A percentile compares a stretch with the other conserved stretches of the same genome.
phyloP scores from a whole-genome alignment of 2,888 invertebrate species.

The Caenorhabditis parvicauda region DNA sequence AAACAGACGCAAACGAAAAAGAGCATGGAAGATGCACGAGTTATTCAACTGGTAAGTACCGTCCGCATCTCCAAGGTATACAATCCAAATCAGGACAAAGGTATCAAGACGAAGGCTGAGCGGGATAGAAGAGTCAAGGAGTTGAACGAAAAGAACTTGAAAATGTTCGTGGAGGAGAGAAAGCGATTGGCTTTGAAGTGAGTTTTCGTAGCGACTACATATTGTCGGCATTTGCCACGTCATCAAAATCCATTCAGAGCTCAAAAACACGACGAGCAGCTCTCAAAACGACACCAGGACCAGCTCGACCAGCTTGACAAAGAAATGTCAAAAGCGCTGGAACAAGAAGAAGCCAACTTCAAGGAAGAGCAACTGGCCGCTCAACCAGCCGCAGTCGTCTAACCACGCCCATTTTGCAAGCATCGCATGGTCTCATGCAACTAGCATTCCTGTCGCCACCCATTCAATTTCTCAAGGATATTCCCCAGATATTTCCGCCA shows the following conservation, averaged over 20 bases:
- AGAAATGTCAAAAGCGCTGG: conserved; percentile 49
- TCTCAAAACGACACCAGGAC: conserved; percentile 53
- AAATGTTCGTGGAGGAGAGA: conserved; percentile 62
- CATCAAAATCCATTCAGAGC: conserved; percentile 41
- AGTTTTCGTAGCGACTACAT: conserved; percentile 1
- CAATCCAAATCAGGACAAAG: conserved; percentile 79
- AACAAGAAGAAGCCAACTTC: conserved; percentile 56
- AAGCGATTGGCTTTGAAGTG: conserved; percentile 55
- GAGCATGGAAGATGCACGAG: conserved; percentile 93
- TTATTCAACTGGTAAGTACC: conserved; percentile 70
- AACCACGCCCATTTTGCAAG: background rate
- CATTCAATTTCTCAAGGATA: too few relatives aligned
- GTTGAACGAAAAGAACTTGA: conserved; percentile 77
- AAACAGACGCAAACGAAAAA: conserved; percentile 89
- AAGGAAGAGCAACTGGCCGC: conserved; percentile 55
- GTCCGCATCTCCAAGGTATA: background rate
- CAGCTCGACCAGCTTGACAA: conserved; percentile 53
- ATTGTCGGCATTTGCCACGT: too few relatives aligned
- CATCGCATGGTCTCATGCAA: background rate
- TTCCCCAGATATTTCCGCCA: too few relatives aligned
- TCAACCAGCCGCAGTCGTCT: conserved; percentile 56
- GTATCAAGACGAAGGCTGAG: conserved; percentile 90
- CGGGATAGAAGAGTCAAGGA: conserved; percentile 82
- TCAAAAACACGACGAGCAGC: conserved; percentile 57
- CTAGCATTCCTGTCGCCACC: background rate